Evolutionary conservation across 2,888 invertebrate species (phyloP), one percentile per base, ranked within the genome.

Genomic region (Sipha maydis): DNA sequence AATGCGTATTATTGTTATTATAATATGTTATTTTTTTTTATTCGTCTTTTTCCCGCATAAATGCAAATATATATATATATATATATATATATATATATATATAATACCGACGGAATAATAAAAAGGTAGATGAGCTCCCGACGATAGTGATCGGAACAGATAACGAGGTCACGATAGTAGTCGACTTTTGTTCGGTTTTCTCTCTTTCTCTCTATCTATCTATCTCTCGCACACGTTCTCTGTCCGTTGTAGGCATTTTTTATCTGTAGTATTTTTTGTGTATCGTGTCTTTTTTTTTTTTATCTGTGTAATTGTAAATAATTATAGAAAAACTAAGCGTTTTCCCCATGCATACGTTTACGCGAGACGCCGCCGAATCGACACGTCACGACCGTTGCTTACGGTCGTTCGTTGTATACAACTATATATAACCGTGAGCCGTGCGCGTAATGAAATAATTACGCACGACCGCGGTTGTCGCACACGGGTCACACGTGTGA

Each of bases 71-170:
- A 34, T 34, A 34, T 71, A 83, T 28, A 82, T 38, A 17, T 34
- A 34, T 34, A 34, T 34, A 34, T 34, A 34, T 34, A 34, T 34
- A 34, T 71, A 83, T 28, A 82, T 38, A 17, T 31, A 48, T 11
- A 11, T 7, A 3, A 38, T 17, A 3, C 75, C 38, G 34, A 75
- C 41, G 41, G 61, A 38, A 48, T 28, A 31, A 86, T 75, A 88
- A 88, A 88, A 88, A 80, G 75, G 88, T 80, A 88, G 88, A 88
- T 88, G 88, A 88, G 88, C 82, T 88, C 38, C 54, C 25, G 67
- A 34, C 67, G 67, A 76, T 67, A 82, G 75, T 75, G 73, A 80
- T 88, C 88, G 31, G 88, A 7, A 7, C 34, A 56, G 86, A 82
- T 88, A 88, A 88, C 88, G 88, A 88, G 88, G 88, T 78, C 85